Evolutionary conservation across 1,140 invertebrate genomes (phyloP).

Genomic region (Dolichoris vasculosae): DNA sequence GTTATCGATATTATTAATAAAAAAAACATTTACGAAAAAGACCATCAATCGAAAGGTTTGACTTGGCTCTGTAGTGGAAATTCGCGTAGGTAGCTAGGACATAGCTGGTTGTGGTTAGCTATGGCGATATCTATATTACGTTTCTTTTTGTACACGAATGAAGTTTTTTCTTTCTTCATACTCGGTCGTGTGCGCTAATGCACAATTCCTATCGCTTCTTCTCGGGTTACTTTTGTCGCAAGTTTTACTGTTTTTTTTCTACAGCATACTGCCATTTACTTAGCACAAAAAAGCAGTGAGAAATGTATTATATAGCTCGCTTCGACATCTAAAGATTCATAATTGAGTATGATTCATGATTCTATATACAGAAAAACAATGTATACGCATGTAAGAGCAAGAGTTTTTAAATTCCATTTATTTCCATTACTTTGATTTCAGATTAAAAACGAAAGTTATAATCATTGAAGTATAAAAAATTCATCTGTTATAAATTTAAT

Average conservation of each 20-base stretch:
- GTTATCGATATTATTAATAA: neutral
- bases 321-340: neutral
- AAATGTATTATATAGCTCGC: neutral
- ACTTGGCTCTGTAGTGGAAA: neutral
- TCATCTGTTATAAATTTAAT: neutral
- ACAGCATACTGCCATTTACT: neutral
- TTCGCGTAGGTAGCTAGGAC: neutral
- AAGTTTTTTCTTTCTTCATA: neutral
- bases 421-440: neutral
- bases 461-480: no score
- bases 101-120: neutral
- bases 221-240: conserved; percentile 15
- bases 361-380: neutral
- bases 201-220: conserved; percentile 33
- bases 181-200: conserved; percentile 3
- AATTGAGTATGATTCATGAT: neutral
- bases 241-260: neutral
- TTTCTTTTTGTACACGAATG: neutral
- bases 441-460: no score
- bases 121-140: conserved; percentile 4
- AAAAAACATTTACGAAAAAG: neutral
- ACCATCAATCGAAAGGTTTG: neutral
- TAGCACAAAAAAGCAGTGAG: neutral
- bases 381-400: neutral
- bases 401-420: neutral